Evolutionary conservation across 2,888 invertebrate genomes (phyloP).

Genomic region (Conistra vaccinii): DNA sequence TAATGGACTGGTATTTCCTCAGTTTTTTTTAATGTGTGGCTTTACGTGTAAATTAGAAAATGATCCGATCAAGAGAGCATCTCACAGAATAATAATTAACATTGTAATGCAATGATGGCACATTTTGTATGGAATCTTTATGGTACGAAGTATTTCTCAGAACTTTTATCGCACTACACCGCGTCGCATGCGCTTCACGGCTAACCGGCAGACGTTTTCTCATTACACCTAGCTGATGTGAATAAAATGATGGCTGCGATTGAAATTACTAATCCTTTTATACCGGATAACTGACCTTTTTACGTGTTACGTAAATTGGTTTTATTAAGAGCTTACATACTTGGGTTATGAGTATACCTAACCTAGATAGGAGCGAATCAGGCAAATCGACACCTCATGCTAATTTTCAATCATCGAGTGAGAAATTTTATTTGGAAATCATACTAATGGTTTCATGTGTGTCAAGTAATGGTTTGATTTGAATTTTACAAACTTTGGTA

Average conservation of each 20-base stretch:
- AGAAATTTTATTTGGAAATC: slow-evolving; percentile 57
- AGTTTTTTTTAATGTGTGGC: slow-evolving; percentile 2
- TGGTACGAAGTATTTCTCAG: slow-evolving; percentile 41
- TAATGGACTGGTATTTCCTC: slow-evolving; percentile 31
- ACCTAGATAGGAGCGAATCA: slow-evolving; percentile 48
- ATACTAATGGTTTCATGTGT: slow-evolving; percentile 53
- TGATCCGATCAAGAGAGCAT: slow-evolving; percentile 13
- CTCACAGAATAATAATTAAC: slow-evolving; percentile 15
- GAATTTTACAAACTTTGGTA: slow-evolving; percentile 46
- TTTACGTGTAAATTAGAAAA: slow-evolving; percentile 15
- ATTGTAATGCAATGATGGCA: slow-evolving; percentile 16
- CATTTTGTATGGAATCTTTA: slow-evolving; percentile 13
- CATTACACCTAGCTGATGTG: slow-evolving; percentile 82
- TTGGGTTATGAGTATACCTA: slow-evolving; percentile 45
- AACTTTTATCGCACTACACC: slow-evolving; percentile 67
- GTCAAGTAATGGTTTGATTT: slow-evolving; percentile 47
- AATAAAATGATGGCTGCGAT: slow-evolving; percentile 83
- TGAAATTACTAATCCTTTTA: slow-evolving; percentile 82
- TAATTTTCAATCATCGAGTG: slow-evolving; percentile 62
- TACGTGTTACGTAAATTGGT: slow-evolving; percentile 69
- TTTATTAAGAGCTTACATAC: slow-evolving; percentile 61
- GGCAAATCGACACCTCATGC: slow-evolving; percentile 58
- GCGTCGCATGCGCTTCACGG: slow-evolving; percentile 62
- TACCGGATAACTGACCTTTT: slow-evolving; percentile 79
- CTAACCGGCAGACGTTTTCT: slow-evolving; percentile 75